Base-by-base conservation (phyloP, 2,797 vertebrate genomes). In the Rhinophrynus dorsalis region DNA sequence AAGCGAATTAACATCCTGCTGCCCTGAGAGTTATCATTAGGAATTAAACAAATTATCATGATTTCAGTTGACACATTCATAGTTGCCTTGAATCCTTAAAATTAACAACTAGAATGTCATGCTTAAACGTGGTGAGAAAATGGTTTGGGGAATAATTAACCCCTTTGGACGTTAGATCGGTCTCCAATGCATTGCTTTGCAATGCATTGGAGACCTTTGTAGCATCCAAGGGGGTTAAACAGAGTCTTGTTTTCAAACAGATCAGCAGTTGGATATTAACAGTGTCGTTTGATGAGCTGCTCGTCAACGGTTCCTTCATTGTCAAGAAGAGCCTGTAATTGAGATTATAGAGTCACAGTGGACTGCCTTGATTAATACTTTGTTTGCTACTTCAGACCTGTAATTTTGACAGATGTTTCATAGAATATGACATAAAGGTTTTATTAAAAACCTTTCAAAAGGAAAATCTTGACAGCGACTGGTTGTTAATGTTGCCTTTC, bases 281-380 rank as follows among this genome's bases (percentile, higher is more conserved):
- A 44, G 60, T 65, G 54, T 68, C 55, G 17, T 77, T 76, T 82
- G 83, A 83, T 80, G 79, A 81, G 77, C 75, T 37, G 68, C 78
- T 84, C 81, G 80, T 81, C 80, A 76, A 50, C 81, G 74, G 48
- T 79, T 76, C 37, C 68, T 61, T 80, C 74, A 81, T 81, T 81
- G 76, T 76, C 78, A 81, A 78, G 76, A 65, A 81, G 72, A 77
- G 66, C 75, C 79, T 83, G 68, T 85, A 81, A 80, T 68, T 72
- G 78, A 80, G 77, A 75, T 81, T 79, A 82, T 81, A 83, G 82
- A 81, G 69, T 77, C 82, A 69, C 81, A 76, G 75, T 73, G 65
- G 79, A 55, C 79, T 79, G 75, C 76, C 80, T 79, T 81, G 67
- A 82, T 82, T 80, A 82, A 80, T 77, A 84, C 66, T 83, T 80